Evolutionary conservation across 2,888 invertebrate species (phyloP), one percentile per base, ranked within the genome.

Genomic region (Helleia helle): DNA sequence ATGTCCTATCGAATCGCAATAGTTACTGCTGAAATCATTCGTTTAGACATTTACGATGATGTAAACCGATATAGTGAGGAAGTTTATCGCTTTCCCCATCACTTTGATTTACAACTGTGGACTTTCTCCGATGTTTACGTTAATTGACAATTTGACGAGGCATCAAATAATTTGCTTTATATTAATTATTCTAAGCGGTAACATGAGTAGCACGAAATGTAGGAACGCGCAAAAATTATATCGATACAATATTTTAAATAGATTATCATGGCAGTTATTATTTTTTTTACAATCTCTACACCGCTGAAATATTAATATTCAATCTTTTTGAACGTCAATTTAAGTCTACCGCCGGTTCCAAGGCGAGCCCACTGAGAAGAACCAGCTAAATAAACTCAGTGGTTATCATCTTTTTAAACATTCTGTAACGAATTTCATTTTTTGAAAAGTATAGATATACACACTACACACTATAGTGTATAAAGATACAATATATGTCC

Each of bases 111-210:
- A 34, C 12, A 22, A 34, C 26, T 42, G 26, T 41, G 34, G 46
- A 42, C 48, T 48, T 50, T 46, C 50, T 41, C 46, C 34, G 30
- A 37, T 39, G 43, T 50, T 47, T 37, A 40, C 42, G 27, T 25
- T 18, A 22, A 34, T 22, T 22, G 22, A 34, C 34, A 34, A 22
- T 22, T 34, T 34, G 34, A 34, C 34, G 22, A 34, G 18, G 12
- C 34, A 34, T 34, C 34, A 34, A 34, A 18, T 18, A 12, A 22
- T 34, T 34, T 22, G 22, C 22, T 18, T 18, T 34, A 15, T 3
- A 22, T 34, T 11, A 34, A 34, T 34, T 29, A 29, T 15, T 12
- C 11, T 18, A 34, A 34, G 17, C n/a, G 5, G 31, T 17, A 31
- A 31, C 17, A 9, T 31, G 18, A 34, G 34, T 34, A 34, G 6